A percentile compares a stretch with the other conserved stretches of the same genome.
phyloP scores from a whole-genome alignment of 2,888 invertebrate species.

The Vanessa cardui region DNA sequence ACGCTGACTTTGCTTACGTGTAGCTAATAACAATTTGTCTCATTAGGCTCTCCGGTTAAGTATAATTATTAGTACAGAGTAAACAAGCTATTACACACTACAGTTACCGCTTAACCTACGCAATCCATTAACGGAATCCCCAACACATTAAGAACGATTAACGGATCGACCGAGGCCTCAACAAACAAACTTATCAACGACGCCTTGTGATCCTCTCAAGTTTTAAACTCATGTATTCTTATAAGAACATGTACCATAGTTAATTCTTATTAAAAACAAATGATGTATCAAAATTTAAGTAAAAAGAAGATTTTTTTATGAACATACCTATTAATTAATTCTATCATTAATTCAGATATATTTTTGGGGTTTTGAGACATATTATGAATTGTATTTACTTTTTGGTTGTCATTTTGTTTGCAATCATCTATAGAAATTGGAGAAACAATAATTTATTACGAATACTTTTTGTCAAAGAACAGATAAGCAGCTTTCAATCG shows the following conservation, averaged over 20 bases:
- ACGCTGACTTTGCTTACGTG: not conserved
- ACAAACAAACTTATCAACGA: slow-evolving; percentile 15
- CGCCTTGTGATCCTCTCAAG: not conserved
- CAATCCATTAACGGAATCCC: slow-evolving; percentile 35
- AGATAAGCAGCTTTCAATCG: too few relatives aligned
- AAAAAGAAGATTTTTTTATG: too few relatives aligned
- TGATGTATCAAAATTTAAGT: too few relatives aligned
- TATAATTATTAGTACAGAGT: slow-evolving; percentile 21
- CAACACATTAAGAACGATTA: slow-evolving; percentile 35
- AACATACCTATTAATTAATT: too few relatives aligned
- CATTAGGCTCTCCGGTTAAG: not conserved
- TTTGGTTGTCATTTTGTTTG: too few relatives aligned
- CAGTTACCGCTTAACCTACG: slow-evolving; percentile 24
- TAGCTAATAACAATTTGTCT: not conserved
- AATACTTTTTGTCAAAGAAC: too few relatives aligned
- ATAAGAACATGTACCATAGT: not conserved
- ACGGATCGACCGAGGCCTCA: slow-evolving; percentile 30
- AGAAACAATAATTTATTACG: too few relatives aligned
- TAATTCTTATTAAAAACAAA: too few relatives aligned
- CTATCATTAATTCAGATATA: too few relatives aligned
- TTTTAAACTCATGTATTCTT: not conserved
- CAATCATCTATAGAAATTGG: too few relatives aligned
- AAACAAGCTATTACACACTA: slow-evolving; percentile 29
- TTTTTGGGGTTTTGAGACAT: too few relatives aligned
- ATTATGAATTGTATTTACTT: too few relatives aligned